Evolutionary conservation across 2,113 vertebrate species (phyloP), one percentile per base, ranked within the genome.

Genomic region (Takifugu bimaculatus): DNA sequence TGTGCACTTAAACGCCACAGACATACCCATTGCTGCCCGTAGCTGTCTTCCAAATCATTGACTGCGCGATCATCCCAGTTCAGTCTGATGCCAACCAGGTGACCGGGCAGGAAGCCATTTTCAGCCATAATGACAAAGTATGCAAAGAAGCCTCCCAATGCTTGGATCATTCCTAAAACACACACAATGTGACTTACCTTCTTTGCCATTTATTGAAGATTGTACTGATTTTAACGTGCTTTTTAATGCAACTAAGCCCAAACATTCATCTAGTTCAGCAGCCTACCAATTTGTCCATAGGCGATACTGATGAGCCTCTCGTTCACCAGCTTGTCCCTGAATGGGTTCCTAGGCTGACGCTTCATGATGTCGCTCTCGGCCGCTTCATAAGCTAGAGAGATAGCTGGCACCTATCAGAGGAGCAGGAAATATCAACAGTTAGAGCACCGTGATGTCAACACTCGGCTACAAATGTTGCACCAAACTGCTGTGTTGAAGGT

Each of bases 111-210:
- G 90, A 94, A 92, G 65, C 92, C 92, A 13, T 96, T 93, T 87
- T 96, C 89, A 65, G 94, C 91, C 90, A 93, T 49, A 80, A 96
- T 89, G 57, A 94, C 88, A 90, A 95, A 95, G 87, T 96, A 94
- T 55, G 88, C 0, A n/a, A 89, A 90, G 75, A 93, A 96, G 13
- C 94, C 94, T 1, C 94, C 94, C 3, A 96, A 82, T 12, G 94
- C 94, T 85, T 96, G 94, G 81, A 96, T 96, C 94, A 96, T 96
- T 56, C 94, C 94, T 96, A 56, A 58, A 59, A 50, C n/a, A 58
- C 13, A 61, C 7, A 69, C 3, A 65, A 0, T 74, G 2, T 65
- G 0, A 69, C 43, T 28, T 26, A 20, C 25, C n/a, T n/a, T 45
- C 43, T 6, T 9, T 1, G 14, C 9, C 14, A 13, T 45, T 45